Evolutionary conservation across 2,888 invertebrate species (phyloP).

Genomic region (Dicranocentrus wangi): DNA sequence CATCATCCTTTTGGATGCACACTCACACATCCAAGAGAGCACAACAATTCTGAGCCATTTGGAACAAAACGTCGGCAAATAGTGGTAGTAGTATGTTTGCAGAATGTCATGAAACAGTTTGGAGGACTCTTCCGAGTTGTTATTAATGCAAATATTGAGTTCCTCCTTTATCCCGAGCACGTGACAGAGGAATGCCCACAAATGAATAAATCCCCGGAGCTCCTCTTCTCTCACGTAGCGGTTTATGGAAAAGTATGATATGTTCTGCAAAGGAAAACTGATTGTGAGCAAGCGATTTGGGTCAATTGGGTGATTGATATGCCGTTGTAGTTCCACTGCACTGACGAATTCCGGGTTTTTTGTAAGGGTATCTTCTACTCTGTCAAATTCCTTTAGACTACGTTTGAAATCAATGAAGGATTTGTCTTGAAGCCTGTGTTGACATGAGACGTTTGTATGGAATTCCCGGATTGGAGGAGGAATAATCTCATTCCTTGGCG

Average conservation of each 20-base stretch:
- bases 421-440: too few relatives aligned
- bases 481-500: too few relatives aligned
- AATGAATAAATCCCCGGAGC: conserved; percentile 67
- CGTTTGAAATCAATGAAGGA: too few relatives aligned
- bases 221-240: conserved; percentile 39
- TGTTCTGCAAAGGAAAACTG: conserved; percentile 90
- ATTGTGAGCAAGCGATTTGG: conserved; percentile 88
- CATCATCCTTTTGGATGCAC: too few relatives aligned
- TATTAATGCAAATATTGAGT: conserved; percentile 67
- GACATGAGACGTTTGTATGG: too few relatives aligned
- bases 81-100: conserved; percentile 1
- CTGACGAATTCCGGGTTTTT: too few relatives aligned
- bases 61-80: conserved; percentile 9
- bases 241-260: conserved; percentile 78
- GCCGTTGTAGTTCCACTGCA: too few relatives aligned
- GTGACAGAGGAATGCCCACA: conserved; percentile 71
- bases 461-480: too few relatives aligned
- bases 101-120: conserved; percentile 6
- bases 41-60: conserved; percentile 30
- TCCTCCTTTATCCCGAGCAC: conserved; percentile 67
- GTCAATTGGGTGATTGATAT: conserved; percentile 86
- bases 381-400: too few relatives aligned
- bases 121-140: neutral
- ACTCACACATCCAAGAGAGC: conserved; percentile 31
- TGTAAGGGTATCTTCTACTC: too few relatives aligned